These are phyloP conservation scores for Neodontobutis hainanensis DNA, from an alignment of 2,113 vertebrate genomes.

Conservation along the genomic window DNA sequence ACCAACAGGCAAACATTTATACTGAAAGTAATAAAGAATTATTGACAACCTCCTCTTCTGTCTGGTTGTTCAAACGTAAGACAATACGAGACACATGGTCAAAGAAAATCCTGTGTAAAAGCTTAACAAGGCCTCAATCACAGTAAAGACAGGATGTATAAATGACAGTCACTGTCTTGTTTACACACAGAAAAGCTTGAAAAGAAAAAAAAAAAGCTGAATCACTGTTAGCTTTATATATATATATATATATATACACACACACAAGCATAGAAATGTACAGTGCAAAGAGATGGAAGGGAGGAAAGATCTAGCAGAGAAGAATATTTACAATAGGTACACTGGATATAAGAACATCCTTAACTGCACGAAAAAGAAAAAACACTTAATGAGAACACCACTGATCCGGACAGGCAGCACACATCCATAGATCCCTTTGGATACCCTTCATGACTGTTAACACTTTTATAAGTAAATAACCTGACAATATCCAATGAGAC, in stretches of 20 bases:
- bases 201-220: conserved; percentile 34
- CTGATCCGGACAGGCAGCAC: conserved; percentile 28
- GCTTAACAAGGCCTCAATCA: conserved; percentile 60
- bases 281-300: conserved; percentile 43
- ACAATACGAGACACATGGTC: conserved; percentile 33
- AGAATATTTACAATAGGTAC: conserved; percentile 69
- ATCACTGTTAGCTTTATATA: conserved; percentile 65
- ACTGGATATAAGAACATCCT: conserved; percentile 38
- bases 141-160: conserved; percentile 42
- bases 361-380: conserved; percentile 42
- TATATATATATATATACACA: too few relatives aligned
- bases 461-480: conserved; percentile 7
- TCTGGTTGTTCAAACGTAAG: conserved; percentile 38
- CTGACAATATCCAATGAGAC: conserved; percentile 10
- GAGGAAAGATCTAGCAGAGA: conserved; percentile 48
- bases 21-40: conserved; percentile 36
- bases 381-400: conserved; percentile 20
- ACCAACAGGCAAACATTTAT: conserved; percentile 38
- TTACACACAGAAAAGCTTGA: conserved; percentile 53
- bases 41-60: conserved; percentile 59
- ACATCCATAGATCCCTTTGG: conserved; percentile 20
- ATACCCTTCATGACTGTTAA: conserved; percentile 11
- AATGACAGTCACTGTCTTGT: conserved; percentile 33
- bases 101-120: conserved; percentile 50
- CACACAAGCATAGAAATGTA: conserved; percentile 66